phyloP scores from a whole-genome alignment of 1,140 invertebrate species.

The Macrosteles quadrilineatus region DNA sequence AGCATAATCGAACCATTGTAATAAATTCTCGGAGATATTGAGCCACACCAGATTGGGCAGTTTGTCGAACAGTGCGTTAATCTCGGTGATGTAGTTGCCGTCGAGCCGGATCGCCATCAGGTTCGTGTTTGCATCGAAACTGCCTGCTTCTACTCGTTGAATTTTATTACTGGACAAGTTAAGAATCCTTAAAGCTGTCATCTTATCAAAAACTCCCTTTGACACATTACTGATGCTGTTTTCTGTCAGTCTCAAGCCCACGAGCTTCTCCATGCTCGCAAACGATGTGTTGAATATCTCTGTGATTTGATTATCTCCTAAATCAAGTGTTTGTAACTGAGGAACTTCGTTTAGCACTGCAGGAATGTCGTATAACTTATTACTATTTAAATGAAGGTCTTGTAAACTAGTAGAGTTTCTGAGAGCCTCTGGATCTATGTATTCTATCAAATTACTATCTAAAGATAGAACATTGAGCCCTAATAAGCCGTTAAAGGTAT shows the following conservation, averaged over 20 bases:
- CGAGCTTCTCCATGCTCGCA: constrained; percentile 75
- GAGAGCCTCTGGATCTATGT: constrained; percentile 76
- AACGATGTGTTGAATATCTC: constrained; percentile 82
- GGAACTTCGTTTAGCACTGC: constrained; percentile 77
- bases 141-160: constrained; percentile 78
- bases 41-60: constrained; percentile 87
- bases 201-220: constrained; percentile 79
- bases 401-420: constrained; percentile 81
- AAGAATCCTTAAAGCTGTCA: constrained; percentile 81
- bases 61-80: constrained; percentile 81
- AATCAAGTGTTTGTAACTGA: constrained; percentile 80
- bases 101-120: constrained; percentile 85
- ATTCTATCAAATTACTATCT: constrained; percentile 80
- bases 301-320: constrained; percentile 86
- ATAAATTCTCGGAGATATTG: constrained; percentile 87
- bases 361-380: constrained; percentile 81
- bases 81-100: constrained; percentile 83
- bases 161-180: constrained; percentile 88
- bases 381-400: constrained; percentile 87
- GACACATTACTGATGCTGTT: constrained; percentile 86
- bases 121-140: constrained; percentile 81
- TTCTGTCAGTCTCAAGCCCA: constrained; percentile 81
- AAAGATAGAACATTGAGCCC: constrained; percentile 76
- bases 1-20: constrained; percentile 89
- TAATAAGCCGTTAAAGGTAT: constrained; percentile 75